Evolutionary conservation across 2,888 invertebrate species (phyloP).

Genomic region (Chloromyia formosa): DNA sequence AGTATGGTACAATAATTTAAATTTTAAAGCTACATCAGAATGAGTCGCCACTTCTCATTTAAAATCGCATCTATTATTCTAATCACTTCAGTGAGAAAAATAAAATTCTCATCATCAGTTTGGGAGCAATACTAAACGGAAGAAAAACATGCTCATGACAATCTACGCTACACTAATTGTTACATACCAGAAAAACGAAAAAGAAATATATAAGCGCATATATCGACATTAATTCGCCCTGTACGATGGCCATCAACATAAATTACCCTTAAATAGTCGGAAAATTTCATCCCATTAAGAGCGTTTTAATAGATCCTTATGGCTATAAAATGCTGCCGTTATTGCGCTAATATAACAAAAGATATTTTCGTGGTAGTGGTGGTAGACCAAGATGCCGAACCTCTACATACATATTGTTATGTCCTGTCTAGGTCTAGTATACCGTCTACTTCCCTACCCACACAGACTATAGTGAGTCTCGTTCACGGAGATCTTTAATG

Average conservation of each 20-base stretch:
- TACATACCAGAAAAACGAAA: too few species aligned
- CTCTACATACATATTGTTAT: background rate
- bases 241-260: constrained; percentile 14
- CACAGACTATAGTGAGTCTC: too few species aligned
- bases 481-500: background rate
- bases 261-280: constrained; percentile 40
- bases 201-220: background rate
- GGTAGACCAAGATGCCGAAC: background rate
- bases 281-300: constrained; percentile 40
- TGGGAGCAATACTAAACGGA: too few species aligned
- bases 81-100: too few species aligned
- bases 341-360: constrained; percentile 30
- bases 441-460: too few species aligned
- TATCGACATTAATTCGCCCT: background rate
- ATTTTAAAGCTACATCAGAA: too few species aligned
- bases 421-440: background rate
- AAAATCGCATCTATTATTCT: too few species aligned
- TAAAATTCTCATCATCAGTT: too few species aligned
- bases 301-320: constrained; percentile 41
- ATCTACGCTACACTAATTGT: too few species aligned
- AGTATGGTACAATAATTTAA: too few species aligned
- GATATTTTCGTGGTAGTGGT: background rate
- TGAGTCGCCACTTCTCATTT: too few species aligned
- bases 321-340: constrained; percentile 37
- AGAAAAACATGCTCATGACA: too few species aligned